These are phyloP conservation scores for Caenorhabditis zanzibari DNA, from an alignment of 2,888 invertebrate species.

Conservation along the genomic window DNA sequence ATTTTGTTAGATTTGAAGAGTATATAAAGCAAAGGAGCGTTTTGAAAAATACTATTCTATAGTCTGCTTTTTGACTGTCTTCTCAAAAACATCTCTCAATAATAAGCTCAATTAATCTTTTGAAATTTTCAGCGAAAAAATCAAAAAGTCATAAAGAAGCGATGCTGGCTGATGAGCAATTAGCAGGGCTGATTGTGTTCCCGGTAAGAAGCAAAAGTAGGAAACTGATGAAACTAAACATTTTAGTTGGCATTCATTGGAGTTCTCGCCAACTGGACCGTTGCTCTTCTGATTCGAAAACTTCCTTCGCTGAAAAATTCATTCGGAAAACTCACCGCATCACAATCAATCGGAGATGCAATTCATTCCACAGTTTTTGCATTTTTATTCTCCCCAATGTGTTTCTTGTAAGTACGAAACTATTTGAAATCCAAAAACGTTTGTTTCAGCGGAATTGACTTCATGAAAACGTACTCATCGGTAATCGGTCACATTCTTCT, in stretches of 20 bases:
- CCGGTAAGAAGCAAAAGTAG: constrained; percentile 20
- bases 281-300: constrained; percentile 63
- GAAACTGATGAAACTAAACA: neutral
- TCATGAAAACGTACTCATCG: constrained; percentile 49
- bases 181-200: constrained; percentile 45
- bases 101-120: constrained; percentile 6
- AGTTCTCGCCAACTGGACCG: constrained; percentile 65
- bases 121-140: neutral
- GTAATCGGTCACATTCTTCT: constrained; percentile 64
- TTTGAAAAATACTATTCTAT: neutral
- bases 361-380: constrained; percentile 67
- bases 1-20: neutral
- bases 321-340: constrained; percentile 67
- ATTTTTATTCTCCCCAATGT: constrained; percentile 65
- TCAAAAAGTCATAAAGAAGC: neutral
- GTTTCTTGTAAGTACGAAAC: constrained; percentile 62
- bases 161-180: constrained; percentile 34
- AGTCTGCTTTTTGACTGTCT: neutral
- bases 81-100: neutral
- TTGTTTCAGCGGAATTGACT: constrained; percentile 52
- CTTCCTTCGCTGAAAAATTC: constrained; percentile 69
- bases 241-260: constrained; percentile 65
- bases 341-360: constrained; percentile 68
- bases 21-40: neutral
- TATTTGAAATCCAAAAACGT: too few species aligned